A percentile compares a stretch with the other conserved stretches of the same genome.
These are phyloP conservation scores for Neolamprologus longior DNA, from an alignment of 2,113 vertebrate species.

Conservation along the genomic window DNA sequence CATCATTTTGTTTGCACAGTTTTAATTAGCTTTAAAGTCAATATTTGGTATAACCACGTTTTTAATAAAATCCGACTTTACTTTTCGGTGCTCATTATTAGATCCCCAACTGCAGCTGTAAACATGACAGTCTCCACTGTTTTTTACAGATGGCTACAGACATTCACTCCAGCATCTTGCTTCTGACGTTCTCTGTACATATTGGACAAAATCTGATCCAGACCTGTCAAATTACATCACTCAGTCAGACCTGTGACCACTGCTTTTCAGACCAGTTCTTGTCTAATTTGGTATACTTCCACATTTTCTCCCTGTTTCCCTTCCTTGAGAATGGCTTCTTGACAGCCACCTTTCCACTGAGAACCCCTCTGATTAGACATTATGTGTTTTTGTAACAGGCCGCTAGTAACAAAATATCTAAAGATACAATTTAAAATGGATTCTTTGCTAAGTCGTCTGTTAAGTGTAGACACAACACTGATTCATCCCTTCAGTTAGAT, in stretches of 20 bases:
- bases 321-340: not conserved
- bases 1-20: not conserved
- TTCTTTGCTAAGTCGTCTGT: not conserved
- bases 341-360: not conserved
- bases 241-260: not conserved
- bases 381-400: not conserved
- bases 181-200: fast-evolving
- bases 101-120: not conserved
- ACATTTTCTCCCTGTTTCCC: not conserved
- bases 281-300: not conserved
- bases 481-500: not conserved
- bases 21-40: not conserved
- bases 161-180: not conserved
- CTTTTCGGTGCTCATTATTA: not conserved
- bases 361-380: not conserved
- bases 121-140: not conserved
- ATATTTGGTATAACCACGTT: not conserved
- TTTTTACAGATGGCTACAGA: not conserved
- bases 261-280: not conserved
- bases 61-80: not conserved
- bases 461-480: not conserved
- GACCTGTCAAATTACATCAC: not conserved
- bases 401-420: not conserved
- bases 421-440: not conserved
- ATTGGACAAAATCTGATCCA: not conserved